Conservation (phyloP, 1,140 invertebrate species). For the Trichonephila inaurata region DNA sequence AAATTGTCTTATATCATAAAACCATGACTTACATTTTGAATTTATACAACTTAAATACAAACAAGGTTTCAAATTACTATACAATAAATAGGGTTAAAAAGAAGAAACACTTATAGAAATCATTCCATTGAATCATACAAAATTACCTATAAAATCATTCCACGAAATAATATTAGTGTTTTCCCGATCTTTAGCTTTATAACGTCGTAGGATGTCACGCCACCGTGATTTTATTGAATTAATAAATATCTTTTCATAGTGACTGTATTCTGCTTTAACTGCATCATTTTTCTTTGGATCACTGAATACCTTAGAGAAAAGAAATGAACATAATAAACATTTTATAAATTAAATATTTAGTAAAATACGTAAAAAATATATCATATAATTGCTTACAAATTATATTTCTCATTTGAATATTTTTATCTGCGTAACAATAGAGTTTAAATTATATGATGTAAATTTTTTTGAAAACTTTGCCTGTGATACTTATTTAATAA, state of each 20-base stretch:
- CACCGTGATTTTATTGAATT: slow-evolving; percentile 48
- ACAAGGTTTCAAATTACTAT: neutral
- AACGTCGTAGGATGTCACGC: slow-evolving; percentile 52
- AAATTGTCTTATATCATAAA: too few relatives aligned
- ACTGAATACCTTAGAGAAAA: neutral
- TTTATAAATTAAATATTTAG: too few relatives aligned
- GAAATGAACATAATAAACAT: neutral
- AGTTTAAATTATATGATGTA: too few relatives aligned
- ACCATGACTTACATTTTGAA: too few relatives aligned
- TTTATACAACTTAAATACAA: too few relatives aligned
- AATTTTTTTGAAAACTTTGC: too few relatives aligned
- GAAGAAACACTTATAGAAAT: neutral
- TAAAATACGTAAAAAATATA: too few relatives aligned
- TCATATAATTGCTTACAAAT: too few relatives aligned
- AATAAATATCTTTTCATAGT: neutral
- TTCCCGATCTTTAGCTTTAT: slow-evolving; percentile 15
- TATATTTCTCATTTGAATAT: too few relatives aligned
- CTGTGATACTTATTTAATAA: too few relatives aligned
- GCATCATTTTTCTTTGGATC: neutral
- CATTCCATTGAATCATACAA: neutral
- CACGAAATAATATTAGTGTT: slow-evolving; percentile 44
- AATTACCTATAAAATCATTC: slow-evolving; percentile 54
- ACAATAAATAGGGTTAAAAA: neutral
- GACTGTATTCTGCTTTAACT: neutral
- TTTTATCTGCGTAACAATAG: too few relatives aligned